phyloP scores from a whole-genome alignment of 1,140 invertebrate genomes.

The Drosophila tani region DNA sequence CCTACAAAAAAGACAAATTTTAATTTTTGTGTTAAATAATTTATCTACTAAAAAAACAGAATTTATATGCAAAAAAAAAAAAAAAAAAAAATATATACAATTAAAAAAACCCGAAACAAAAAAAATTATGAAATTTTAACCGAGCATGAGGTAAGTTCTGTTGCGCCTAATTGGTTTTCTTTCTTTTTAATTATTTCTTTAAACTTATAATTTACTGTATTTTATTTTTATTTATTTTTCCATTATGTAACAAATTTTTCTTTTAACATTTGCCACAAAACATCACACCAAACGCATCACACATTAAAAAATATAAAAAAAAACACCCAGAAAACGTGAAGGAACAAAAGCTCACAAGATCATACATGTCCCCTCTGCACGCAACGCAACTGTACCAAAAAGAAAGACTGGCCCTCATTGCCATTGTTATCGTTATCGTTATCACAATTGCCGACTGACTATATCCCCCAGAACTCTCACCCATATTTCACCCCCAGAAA shows the following conservation, averaged over 20 bases:
- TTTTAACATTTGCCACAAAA: slow-evolving; percentile 33
- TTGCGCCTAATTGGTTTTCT: slow-evolving; percentile 76
- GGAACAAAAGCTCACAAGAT: slow-evolving; percentile 22
- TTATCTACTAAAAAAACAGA: slow-evolving; percentile 69
- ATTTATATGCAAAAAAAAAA: slow-evolving; percentile 50
- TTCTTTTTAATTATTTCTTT: slow-evolving; percentile 47
- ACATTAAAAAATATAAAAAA: slow-evolving; percentile 9
- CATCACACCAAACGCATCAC: slow-evolving; percentile 13
- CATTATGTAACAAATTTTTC: slow-evolving; percentile 31
- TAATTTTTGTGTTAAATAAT: slow-evolving; percentile 75
- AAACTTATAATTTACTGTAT: slow-evolving; percentile 38
- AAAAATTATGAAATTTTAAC: slow-evolving; percentile 64
- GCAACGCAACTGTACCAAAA: slow-evolving; percentile 46
- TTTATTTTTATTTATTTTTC: slow-evolving; percentile 32
- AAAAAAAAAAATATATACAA: slow-evolving; percentile 40
- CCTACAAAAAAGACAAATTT: slow-evolving; percentile 69
- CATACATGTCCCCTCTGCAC: slow-evolving; percentile 39
- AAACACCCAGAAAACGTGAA: slow-evolving; percentile 16
- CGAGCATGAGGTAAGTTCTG: slow-evolving; percentile 83
- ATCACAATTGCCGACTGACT: slow-evolving; percentile 6
- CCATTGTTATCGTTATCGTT: neutral
- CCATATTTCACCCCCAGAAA: slow-evolving; percentile 9
- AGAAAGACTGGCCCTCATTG: neutral
- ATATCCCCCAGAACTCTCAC: slow-evolving; percentile 24
- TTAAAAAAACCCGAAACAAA: slow-evolving; percentile 42